Evolutionary conservation across 2,797 vertebrate genomes (phyloP), one percentile per base, ranked within the genome.

Genomic region (Streptopelia turtur): DNA sequence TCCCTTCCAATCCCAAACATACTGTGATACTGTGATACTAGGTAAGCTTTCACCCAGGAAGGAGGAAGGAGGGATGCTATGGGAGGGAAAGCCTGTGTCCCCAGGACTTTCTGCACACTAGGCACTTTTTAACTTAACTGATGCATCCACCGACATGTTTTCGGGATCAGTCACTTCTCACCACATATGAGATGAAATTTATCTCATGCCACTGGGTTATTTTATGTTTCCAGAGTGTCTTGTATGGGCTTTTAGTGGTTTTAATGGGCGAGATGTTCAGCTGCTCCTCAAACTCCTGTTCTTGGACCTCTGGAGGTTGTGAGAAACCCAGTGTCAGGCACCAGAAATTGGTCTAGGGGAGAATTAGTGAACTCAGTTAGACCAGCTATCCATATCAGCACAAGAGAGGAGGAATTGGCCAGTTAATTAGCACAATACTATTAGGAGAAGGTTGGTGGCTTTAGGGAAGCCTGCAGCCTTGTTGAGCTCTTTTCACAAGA

Each of bases 41-140:
- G 10, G 37, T 68, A 60, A 87, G 50, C 41, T 85, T 60, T 55
- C 41, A 70, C 6, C 66, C 39, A 1, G 0, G 4, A 0, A 1
- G n/a, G 37, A 1, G 0, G 4, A 0, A 1, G n/a, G 37, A 27
- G 56, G 35, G 81, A 76, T 80, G 56, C 37, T 59, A 23, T 33
- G 55, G 33, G 16, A 9, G n/a, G 39, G 11, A 39, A 39, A 39
- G 39, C 39, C 39, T 39, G 10, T 72, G 39, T 39, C n/a, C 22
- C 55, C 16, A 31, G 37, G 60, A 45, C 39, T 61, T 91, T 53
- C 71, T 69, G 41, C 70, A 83, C 37, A 43, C 15, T 28, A 27
- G 64, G 37, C n/a, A 35, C 24, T 31, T 89, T 57, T 52, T 27
- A 68, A 56, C 24, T 33, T 24, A 25, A 68, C 25, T 49, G 31